Evolutionary conservation across 2,888 invertebrate species (phyloP).

Genomic region (Eubasilissa splendida): DNA sequence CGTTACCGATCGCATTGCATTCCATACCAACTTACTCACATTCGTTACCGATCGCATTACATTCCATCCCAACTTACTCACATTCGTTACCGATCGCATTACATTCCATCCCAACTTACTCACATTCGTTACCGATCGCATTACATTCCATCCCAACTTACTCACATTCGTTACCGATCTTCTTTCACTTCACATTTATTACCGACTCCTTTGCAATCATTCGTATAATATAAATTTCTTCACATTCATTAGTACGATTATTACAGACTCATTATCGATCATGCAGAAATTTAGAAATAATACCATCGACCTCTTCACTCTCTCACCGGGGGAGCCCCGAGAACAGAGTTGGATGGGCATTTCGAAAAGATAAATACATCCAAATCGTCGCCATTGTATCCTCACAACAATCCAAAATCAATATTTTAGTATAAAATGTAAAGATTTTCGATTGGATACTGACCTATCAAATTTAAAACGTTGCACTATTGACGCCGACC

Average conservation of each 20-base stretch:
- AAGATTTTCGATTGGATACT: slow-evolving; percentile 23
- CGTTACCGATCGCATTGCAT: background rate
- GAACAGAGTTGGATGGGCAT: slow-evolving; percentile 1
- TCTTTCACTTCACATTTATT: background rate
- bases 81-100: background rate
- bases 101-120: background rate
- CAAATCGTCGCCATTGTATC: slow-evolving; percentile 7
- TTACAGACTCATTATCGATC: too few relatives aligned
- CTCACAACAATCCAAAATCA: slow-evolving; percentile 33
- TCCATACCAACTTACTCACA: background rate
- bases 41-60: background rate
- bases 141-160: background rate
- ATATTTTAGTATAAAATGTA: slow-evolving; percentile 36
- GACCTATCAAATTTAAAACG: slow-evolving; percentile 17
- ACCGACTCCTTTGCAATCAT: background rate
- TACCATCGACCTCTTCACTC: background rate
- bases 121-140: background rate
- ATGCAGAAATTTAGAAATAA: too few relatives aligned
- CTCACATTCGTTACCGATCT: slow-evolving; percentile 8
- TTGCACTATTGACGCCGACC: slow-evolving; percentile 7
- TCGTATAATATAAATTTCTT: too few relatives aligned
- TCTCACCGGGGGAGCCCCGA: background rate
- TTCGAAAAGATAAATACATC: slow-evolving; percentile 8
- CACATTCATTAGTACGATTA: too few relatives aligned
- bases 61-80: background rate